Base-by-base conservation (phyloP, 2,888 invertebrate species). In the Andrena haemorrhoa region DNA sequence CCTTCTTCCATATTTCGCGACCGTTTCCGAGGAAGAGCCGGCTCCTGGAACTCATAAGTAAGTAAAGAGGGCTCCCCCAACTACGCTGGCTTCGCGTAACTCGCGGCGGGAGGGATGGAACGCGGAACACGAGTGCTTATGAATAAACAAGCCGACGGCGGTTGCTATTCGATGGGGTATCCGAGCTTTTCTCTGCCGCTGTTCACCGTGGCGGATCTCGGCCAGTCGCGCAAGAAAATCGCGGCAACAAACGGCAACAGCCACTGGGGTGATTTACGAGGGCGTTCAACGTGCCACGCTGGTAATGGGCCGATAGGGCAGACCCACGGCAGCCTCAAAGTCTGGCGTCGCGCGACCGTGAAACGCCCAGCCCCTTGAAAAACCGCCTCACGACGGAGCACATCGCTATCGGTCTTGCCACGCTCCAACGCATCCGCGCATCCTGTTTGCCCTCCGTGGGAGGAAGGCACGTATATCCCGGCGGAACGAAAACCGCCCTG, bases 261-360 rank as follows among this genome's bases (percentile, higher is more conserved):
- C 75, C 83, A 74, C 89, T 88, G 83, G 71, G 82, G 82, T 91
- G 92, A 91, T 91, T 91, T 92, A 92, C 90, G 92, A 91, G 89
- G 76, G 75, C 89, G 88, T 90, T 91, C 86, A 89, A 87, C 90
- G 90, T 89, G 89, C 90, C 90, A 86, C 82, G 88, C 84, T 89
- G 92, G 90, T 90, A 92, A 91, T 91, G 92, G 91, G 86, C 90
- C 89, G 92, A 90, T 90, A 86, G 84, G 79, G 76, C 81, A 85
- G 79, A 75, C 82, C 85, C 56, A 75, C 75, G 86, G 77, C 84
- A 68, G 81, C 78, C 90, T 89, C 91, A 90, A 91, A 91, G 90
- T 90, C 91, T 86, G 87, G 85, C 86, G 87, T 89, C 90, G 88
- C 81, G 86, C 88, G 89, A 89, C 87, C 91, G 88, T 90, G 90